Base-by-base conservation (phyloP, 2,888 invertebrate species). In the Dexiosoma caninum region DNA sequence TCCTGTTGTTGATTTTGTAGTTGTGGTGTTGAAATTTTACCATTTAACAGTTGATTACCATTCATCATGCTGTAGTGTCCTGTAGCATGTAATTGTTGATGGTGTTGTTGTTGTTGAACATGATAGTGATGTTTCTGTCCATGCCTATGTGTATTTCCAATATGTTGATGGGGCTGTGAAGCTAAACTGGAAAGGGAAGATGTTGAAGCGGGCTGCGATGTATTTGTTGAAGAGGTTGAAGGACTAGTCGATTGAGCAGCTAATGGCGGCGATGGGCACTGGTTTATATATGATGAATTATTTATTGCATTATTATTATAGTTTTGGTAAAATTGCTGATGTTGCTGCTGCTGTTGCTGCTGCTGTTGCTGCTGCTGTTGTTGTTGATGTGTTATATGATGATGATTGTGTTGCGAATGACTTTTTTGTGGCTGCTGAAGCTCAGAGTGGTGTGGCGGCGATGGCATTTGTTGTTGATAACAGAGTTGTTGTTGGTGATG, bases 391-490 rank as follows among this genome's bases (percentile, higher is more conserved):
- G 85, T 83, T 55, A 85, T 81, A 8, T 86, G 85, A 27, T 84
- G 83, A 75, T 82, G 85, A 37, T 84, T 84, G 40, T 85, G 84
- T 35, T 85, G 84, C 21, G 85, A 83, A 16, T 86, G 84, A 10
- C 84, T 85, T 7, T 85, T 83, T 2, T 87, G 85, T 89, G 92
- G 91, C 88, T 92, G 91, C 84, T 92, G 85, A 19, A 88, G 90
- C 8, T 86, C 86, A 7, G 87, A 84, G 70, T 84, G 85, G 60
- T 84, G 85, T 51, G 83, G 57, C 30, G 84, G 71, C n/a, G 81
- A 69, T 55, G 83, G 72, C 72, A 82, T 83, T 91, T 91, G 89
- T 89, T 89, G 91, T 91, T 91, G 90, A 90, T 89, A 89, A 89
- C 91, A 84, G 79, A 90, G 89, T 90, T 88, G 90, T 91, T 91